Evolutionary conservation across 2,797 vertebrate genomes (phyloP), one percentile per base, ranked within the genome.

Genomic region (Tadarida brasiliensis): DNA sequence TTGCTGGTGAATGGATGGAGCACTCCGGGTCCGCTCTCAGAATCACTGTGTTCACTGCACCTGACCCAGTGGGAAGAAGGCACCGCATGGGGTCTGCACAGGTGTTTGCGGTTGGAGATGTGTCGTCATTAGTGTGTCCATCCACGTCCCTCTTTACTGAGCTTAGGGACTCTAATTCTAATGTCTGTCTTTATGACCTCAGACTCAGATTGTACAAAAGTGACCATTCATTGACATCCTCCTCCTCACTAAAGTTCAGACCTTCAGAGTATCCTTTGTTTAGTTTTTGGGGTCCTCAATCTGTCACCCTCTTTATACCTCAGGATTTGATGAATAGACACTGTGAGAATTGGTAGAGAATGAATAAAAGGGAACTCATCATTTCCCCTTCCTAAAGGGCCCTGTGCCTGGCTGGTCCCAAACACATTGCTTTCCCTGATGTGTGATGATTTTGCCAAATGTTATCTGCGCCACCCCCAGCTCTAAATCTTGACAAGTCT

Each of bases 321-420:
- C 19, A 51, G 8, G 57, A 30, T 57, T 77, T 68, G 30, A 56
- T 49, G 30, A 90, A 7, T 47, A 35, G 8, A 14, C 51, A 28
- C 26, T 9, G 39, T 3, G 15, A 22, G 2, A 87, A n/a, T 11
- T 49, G 28, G 28, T 57, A 44, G 39, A 73, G 11, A 74, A 61
- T 59, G 44, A 76, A 16, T 57, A 51, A 57, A 9, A 47, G 15
- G 28, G 2, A 51, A 44, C 15, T 51, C 39, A n/a, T 49, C 14
- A 5, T 54, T 49, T 63, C 8, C 15, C 7, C 39, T 74, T 73
- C 26, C 51, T 11, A 17, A 2, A 28, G 59, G 22, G 3, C 17
- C 19, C 3, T 19, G 0, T 19, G 26, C 33, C 24, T 26, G 19
- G 0, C 0, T 33, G 5, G 22, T 22, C 57, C 35, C 47, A 81